Evolutionary conservation across 1,140 invertebrate genomes (phyloP).

Genomic region (Pseudobourletiella spinata): DNA sequence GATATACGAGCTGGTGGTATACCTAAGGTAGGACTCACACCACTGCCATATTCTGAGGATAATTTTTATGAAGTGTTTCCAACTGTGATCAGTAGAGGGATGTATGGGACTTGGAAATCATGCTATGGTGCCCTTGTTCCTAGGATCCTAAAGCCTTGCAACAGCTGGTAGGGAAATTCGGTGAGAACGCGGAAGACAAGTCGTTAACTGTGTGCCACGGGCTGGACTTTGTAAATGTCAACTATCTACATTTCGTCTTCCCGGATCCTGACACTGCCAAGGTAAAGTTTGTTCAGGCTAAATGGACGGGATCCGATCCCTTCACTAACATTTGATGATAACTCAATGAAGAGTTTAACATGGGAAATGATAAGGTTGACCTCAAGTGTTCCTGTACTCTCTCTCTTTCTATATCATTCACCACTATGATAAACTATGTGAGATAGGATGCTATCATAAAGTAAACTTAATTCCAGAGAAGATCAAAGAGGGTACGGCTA

Average conservation of each 20-base stretch:
- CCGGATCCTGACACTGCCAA: constrained; percentile 83
- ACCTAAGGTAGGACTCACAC: constrained; percentile 58
- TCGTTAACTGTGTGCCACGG: constrained; percentile 97
- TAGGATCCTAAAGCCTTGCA: constrained; percentile 76
- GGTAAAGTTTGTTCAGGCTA: constrained; percentile 44
- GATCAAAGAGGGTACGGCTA: no score
- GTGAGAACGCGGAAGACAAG: constrained; percentile 82
- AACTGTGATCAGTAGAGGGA: neutral
- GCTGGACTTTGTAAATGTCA: constrained; percentile 98
- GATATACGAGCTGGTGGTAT: constrained; percentile 82
- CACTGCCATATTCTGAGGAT: neutral
- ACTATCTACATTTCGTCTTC: constrained; percentile 94
- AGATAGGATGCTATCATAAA: no score
- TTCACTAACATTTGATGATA: no score
- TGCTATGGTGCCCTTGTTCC: neutral
- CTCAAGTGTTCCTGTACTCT: no score
- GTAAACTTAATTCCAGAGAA: no score
- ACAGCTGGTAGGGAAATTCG: constrained; percentile 69
- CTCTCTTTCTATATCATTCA: no score
- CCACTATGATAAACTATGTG: no score
- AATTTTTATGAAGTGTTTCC: neutral
- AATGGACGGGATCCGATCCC: no score
- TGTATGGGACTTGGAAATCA: neutral
- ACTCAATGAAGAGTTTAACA: no score
- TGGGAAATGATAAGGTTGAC: no score